A percentile compares a stretch with the other conserved stretches of the same genome.
Evolutionary conservation across 2,888 invertebrate species (phyloP).

Genomic region (Drosophila atripex): DNA sequence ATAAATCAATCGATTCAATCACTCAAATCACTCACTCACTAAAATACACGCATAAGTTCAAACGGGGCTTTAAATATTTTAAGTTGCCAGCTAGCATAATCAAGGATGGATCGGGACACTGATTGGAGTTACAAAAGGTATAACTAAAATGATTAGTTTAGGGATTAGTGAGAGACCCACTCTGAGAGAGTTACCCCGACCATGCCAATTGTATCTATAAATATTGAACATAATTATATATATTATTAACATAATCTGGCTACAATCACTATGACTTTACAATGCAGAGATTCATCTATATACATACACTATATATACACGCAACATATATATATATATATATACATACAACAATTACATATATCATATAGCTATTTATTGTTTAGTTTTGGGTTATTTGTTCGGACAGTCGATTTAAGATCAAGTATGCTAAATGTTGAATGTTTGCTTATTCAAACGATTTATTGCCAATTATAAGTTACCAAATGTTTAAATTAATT

Average conservation of each 20-base stretch:
- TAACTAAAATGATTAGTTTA: background rate
- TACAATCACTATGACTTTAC: slow-evolving; percentile 74
- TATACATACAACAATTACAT: slow-evolving; percentile 56
- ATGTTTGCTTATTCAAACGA: slow-evolving; percentile 76
- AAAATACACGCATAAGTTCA: slow-evolving; percentile 75
- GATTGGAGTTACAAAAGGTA: background rate
- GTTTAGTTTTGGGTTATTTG: slow-evolving; percentile 63
- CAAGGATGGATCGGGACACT: slow-evolving; percentile 19
- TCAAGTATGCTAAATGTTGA: slow-evolving; percentile 74
- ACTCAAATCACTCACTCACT: slow-evolving; percentile 43
- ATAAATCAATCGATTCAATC: slow-evolving; percentile 59
- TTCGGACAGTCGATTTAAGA: slow-evolving; percentile 45
- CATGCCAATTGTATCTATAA: slow-evolving; percentile 50
- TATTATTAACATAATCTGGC: slow-evolving; percentile 66
- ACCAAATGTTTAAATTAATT: slow-evolving; percentile 76
- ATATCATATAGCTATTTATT: slow-evolving; percentile 72
- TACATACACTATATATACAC: slow-evolving; percentile 40
- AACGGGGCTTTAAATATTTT: slow-evolving; percentile 75
- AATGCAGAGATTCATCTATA: slow-evolving; percentile 51
- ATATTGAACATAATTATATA: slow-evolving; percentile 34
- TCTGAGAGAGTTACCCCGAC: slow-evolving; percentile 13
- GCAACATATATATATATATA: slow-evolving; percentile 54
- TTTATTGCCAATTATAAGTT: slow-evolving; percentile 77
- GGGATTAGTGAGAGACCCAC: background rate
- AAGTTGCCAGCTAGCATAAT: slow-evolving; percentile 76